Evolutionary conservation across 2,888 invertebrate species (phyloP).

Genomic region (Tiliacea citrago): DNA sequence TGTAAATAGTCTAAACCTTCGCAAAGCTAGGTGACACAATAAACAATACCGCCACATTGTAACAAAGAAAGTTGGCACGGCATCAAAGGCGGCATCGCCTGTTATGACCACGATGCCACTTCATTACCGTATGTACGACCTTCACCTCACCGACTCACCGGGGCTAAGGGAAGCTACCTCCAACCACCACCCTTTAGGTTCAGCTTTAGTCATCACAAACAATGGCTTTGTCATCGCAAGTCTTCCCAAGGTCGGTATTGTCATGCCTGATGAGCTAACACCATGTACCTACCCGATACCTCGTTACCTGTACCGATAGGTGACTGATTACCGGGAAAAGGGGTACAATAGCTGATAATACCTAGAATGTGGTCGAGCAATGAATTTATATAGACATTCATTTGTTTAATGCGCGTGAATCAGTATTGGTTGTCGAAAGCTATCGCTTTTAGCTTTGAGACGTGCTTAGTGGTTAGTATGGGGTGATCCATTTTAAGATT

Average conservation of each 20-base stretch:
- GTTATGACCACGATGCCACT: constrained; percentile 72
- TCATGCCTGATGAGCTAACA: constrained; percentile 57
- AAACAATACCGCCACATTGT: constrained; percentile 56
- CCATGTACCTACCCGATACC: constrained; percentile 30
- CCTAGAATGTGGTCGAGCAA: constrained; percentile 40
- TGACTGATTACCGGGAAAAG: constrained; percentile 61
- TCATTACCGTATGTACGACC: constrained; percentile 73
- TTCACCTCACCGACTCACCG: constrained; percentile 62
- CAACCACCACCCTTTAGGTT: constrained; percentile 79
- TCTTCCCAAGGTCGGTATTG: constrained; percentile 77
- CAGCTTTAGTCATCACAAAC: constrained; percentile 87
- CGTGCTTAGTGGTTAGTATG: background rate
- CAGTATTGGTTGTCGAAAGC: constrained; percentile 21
- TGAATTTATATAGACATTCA: constrained; percentile 18
- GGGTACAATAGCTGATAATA: constrained; percentile 37
- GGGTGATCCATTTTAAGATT: background rate
- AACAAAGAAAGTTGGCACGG: constrained; percentile 66
- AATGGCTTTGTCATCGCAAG: constrained; percentile 85
- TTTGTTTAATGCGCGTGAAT: constrained; percentile 41
- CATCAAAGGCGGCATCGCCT: constrained; percentile 58
- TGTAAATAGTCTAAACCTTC: constrained; percentile 55
- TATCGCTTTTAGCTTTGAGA: constrained; percentile 4
- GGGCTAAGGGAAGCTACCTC: constrained; percentile 71
- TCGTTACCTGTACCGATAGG: constrained; percentile 43
- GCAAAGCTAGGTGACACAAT: constrained; percentile 60